Conservation (phyloP, 2,797 vertebrate species). For the Pseudochromis fuscus region DNA sequence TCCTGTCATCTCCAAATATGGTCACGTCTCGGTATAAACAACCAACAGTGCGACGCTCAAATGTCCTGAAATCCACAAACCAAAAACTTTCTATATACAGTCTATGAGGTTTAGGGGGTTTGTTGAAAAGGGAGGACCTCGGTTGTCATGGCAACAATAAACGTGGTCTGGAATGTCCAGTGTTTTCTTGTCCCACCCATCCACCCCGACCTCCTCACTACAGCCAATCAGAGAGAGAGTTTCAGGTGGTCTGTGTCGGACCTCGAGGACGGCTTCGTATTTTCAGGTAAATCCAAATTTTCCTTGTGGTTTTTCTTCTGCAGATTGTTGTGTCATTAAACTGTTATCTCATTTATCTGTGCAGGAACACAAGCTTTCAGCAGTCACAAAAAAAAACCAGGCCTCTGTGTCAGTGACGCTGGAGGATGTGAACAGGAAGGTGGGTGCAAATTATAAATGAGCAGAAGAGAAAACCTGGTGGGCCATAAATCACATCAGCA, state of each 20-base stretch:
- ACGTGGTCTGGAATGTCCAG: background rate
- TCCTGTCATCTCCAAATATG: too few species aligned
- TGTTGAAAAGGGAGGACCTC: background rate
- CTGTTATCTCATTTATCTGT: background rate
- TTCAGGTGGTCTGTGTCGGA: too few species aligned
- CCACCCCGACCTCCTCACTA: background rate
- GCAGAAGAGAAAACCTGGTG: conserved; percentile 53
- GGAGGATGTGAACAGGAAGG: conserved; percentile 31
- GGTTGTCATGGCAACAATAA: background rate
- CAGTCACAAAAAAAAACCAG: conserved; percentile 23
- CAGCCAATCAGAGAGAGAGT: too few species aligned
- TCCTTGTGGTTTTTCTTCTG: background rate
- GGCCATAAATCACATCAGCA: conserved; percentile 73
- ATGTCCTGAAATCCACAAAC: too few species aligned
- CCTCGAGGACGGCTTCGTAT: background rate
- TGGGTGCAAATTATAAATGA: conserved; percentile 59
- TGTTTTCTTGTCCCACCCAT: background rate
- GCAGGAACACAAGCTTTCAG: conserved; percentile 20
- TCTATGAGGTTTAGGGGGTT: too few species aligned
- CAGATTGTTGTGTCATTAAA: background rate
- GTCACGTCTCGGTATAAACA: too few species aligned
- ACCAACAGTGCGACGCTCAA: too few species aligned
- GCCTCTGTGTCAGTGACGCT: conserved; percentile 17
- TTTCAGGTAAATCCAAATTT: background rate
- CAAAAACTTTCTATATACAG: too few species aligned